Evolutionary conservation across 2,113 vertebrate species (phyloP).

Genomic region (Megaptera novaeangliae): DNA sequence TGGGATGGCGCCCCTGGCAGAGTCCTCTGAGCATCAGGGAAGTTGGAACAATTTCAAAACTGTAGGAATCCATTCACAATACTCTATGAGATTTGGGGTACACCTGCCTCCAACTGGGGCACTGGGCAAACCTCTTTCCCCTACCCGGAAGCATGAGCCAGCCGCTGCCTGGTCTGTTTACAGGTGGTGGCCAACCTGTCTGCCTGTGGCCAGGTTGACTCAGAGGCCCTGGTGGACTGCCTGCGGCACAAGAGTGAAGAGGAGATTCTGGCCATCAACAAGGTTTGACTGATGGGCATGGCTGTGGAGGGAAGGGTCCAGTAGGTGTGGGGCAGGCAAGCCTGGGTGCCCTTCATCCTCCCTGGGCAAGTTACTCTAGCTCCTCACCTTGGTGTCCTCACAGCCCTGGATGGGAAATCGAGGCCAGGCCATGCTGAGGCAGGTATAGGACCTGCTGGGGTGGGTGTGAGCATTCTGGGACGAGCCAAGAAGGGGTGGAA

Average conservation of each 20-base stretch:
- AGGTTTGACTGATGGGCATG: neutral
- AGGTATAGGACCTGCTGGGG: neutral
- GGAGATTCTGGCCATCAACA: slow-evolving; percentile 72
- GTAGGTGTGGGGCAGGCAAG: neutral
- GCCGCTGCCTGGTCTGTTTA: neutral
- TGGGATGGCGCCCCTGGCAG: neutral
- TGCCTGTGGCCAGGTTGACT: slow-evolving; percentile 75
- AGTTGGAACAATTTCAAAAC: neutral
- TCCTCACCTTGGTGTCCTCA: neutral
- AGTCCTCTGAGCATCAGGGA: neutral
- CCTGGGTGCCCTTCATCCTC: neutral
- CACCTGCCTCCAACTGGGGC: neutral
- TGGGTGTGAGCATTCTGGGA: neutral
- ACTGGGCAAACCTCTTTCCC: neutral
- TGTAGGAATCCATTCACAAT: neutral
- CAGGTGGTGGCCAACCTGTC: slow-evolving; percentile 80
- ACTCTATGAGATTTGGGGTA: neutral
- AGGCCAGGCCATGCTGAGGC: neutral
- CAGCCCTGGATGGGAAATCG: neutral
- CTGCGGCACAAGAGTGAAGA: slow-evolving; percentile 78
- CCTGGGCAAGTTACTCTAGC: neutral
- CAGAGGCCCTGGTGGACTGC: slow-evolving; percentile 80
- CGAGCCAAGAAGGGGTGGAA: neutral
- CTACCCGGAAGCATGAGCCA: neutral
- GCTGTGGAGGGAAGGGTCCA: neutral